Percentiles rank a stretch among this genome's conserved stretches.
Conservation (phyloP, 2,797 vertebrate species). For the Avahi laniger region DNA sequence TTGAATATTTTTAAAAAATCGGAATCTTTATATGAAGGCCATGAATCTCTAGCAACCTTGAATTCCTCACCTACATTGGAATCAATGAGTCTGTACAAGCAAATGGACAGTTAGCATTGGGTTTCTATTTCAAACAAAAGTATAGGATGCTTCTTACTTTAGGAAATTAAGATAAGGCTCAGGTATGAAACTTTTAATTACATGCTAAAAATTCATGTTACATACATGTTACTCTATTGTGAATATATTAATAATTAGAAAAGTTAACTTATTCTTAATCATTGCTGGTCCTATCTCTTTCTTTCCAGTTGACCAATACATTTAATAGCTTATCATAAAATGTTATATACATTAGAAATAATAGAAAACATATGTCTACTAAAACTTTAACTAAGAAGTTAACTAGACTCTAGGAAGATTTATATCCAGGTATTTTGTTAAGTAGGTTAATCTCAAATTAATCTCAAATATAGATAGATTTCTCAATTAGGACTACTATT, state of each 20-base stretch:
- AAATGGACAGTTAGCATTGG: neutral
- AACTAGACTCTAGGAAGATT: neutral
- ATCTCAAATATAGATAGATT: slow-evolving; percentile 26
- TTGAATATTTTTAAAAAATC: too few species aligned
- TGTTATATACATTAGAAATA: neutral
- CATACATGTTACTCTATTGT: neutral
- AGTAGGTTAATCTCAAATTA: slow-evolving; percentile 30
- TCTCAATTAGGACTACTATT: neutral
- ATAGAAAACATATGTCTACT: neutral
- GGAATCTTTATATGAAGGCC: neutral
- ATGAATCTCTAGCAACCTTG: neutral
- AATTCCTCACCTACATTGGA: neutral
- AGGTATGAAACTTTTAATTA: neutral
- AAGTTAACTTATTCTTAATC: slow-evolving; percentile 25
- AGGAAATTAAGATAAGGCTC: neutral
- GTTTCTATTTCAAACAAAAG: slow-evolving; percentile 7
- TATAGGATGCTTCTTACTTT: neutral
- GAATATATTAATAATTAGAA: neutral
- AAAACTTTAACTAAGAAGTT: neutral
- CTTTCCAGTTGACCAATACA: neutral
- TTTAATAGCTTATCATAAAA: slow-evolving; percentile 22
- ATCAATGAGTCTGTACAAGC: neutral
- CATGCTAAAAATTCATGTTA: neutral
- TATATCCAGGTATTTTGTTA: neutral
- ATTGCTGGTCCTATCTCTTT: neutral